These are phyloP conservation scores for Calidris pygmaea DNA, from an alignment of 2,113 vertebrate species.

Conservation along the genomic window DNA sequence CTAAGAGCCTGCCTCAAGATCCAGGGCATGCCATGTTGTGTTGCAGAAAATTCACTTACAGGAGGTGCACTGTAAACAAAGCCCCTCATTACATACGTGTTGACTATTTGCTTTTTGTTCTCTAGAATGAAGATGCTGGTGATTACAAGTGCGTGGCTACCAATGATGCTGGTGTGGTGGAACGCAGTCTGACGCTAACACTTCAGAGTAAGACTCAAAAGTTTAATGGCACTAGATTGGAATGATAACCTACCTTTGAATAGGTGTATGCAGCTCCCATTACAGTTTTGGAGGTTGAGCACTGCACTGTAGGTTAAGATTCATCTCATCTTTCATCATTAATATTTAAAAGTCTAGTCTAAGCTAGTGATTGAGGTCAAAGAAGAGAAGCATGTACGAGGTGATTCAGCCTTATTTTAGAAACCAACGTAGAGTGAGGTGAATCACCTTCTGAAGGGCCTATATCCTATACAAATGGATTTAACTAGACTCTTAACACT, in stretches of 20 bases:
- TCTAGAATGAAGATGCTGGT: conserved; percentile 91
- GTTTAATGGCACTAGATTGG: not conserved
- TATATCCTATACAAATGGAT: not conserved
- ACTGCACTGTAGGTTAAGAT: not conserved
- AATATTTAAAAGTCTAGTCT: not conserved
- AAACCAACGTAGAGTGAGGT: not conserved
- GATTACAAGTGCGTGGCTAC: conserved; percentile 93
- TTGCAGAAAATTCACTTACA: not conserved
- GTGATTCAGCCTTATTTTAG: not conserved
- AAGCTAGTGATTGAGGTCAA: not conserved
- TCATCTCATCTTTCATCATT: not conserved
- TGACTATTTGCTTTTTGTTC: not conserved
- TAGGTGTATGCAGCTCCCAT: not conserved
- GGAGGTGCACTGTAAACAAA: not conserved
- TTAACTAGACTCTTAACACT: not conserved
- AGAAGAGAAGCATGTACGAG: not conserved
- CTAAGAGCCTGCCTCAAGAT: not conserved
- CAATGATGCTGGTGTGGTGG: conserved; percentile 89
- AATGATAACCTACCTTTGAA: not conserved
- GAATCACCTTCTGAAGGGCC: not conserved
- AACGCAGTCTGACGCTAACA: conserved; percentile 86
- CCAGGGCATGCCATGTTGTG: not conserved
- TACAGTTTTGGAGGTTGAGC: not conserved
- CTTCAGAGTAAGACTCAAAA: conserved; percentile 86
- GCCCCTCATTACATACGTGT: too few species aligned